Conservation (phyloP, 2,113 vertebrate species). For the Oncorhynchus gorbuscha region DNA sequence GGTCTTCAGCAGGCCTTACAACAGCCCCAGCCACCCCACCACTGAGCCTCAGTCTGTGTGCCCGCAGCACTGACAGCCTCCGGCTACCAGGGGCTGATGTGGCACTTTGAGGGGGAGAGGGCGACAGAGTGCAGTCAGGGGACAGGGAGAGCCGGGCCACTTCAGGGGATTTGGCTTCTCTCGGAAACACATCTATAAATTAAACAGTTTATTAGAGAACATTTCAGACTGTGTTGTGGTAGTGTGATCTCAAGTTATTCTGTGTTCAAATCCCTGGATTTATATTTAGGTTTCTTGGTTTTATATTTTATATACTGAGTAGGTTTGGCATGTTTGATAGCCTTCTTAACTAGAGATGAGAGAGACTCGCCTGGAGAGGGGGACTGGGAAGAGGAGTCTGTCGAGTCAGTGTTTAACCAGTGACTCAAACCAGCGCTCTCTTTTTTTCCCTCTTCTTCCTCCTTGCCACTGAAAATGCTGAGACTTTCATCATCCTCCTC, state of each 20-base stretch:
- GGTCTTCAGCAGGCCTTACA: conserved; percentile 23
- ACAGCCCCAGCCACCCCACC: neutral
- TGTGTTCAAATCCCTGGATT: neutral
- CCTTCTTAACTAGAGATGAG: neutral
- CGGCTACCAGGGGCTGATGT: conserved; percentile 22
- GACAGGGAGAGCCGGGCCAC: conserved; percentile 40
- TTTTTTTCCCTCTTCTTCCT: conserved; percentile 23
- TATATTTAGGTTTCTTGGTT: neutral
- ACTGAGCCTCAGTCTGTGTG: conserved; percentile 63
- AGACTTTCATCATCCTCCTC: conserved; percentile 43
- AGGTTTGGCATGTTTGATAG: neutral
- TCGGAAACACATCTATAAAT: conserved; percentile 40
- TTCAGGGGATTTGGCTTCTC: conserved; percentile 25
- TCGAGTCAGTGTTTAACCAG: conserved; percentile 45
- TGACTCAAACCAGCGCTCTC: conserved; percentile 7
- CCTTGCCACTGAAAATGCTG: conserved; percentile 40
- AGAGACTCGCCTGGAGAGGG: conserved; percentile 49
- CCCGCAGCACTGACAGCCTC: conserved; percentile 45
- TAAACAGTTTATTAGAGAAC: neutral
- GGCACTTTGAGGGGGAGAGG: conserved; percentile 61
- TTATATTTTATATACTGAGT: neutral
- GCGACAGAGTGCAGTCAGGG: conserved; percentile 64
- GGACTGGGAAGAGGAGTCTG: conserved; percentile 63
- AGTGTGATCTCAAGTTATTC: neutral
- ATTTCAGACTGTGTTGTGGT: neutral